Evolutionary conservation across 2,113 vertebrate species (phyloP), one percentile per base, ranked within the genome.

Genomic region (Hippocampus abdominalis): DNA sequence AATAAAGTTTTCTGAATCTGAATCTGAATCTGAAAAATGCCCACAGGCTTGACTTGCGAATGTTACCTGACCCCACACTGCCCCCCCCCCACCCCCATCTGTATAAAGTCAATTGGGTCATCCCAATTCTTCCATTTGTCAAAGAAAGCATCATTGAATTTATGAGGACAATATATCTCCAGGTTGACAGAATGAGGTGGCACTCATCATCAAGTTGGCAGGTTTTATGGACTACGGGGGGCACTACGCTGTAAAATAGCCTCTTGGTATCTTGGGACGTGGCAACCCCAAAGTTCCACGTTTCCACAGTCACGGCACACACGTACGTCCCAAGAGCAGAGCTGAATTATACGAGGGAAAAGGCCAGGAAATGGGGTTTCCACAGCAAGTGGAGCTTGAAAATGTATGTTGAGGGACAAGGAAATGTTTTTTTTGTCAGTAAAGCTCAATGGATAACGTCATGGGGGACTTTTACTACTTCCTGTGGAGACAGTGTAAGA

Each of bases 331-430:
- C 72, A 74, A 81, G 84, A 78, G 56, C 23, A 18, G 68, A 57
- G 70, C 60, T 69, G 77, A 82, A 68, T 80, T 82, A 70, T 48
- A 63, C 54, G 54, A 39, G 51, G 60, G 66, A 48, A 40, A 11
- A 51, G 42, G 80, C 84, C 89, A 88, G 89, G 66, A 84, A 87
- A 85, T 88, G 80, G 79, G 66, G 66, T 51, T 68, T 20, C 8
- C 49, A 72, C 20, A 59, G 71, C 71, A 70, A 71, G 75, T 46
- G 48, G 46, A 72, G 66, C 54, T 74, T 65, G 63, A 32, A 77
- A 71, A 66, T 69, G 71, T 71, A 20, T 61, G 53, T 36, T 71
- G 64, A 66, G 71, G 80, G 72, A 80, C 69, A 66, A 72, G 75
- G 75, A 84, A 80, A 53, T 72, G 53, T 32, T 32, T 61, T 74